Base-by-base conservation (phyloP, 2,797 vertebrate species). In the Melanotaenia maccullochi region DNA sequence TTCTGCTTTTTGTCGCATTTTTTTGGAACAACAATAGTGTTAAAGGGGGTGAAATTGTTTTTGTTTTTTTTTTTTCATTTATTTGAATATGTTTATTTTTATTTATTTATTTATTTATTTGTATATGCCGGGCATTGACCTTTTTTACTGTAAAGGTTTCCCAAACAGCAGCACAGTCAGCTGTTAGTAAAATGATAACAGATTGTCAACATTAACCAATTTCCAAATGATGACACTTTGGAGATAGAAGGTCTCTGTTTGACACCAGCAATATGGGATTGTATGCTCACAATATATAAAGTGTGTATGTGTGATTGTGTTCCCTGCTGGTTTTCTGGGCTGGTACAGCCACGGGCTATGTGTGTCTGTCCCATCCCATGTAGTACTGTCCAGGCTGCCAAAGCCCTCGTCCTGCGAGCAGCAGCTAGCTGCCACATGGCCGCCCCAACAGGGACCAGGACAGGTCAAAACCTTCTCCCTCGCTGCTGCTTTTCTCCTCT, bases 401-500 rank as follows among this genome's bases (percentile, higher is more conserved):
- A 93, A 83, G 84, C 88, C 82, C 88, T 86, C 68, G 83, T 92
- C 91, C 90, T 75, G 80, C 60, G 73, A 92, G 90, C 91, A 87
- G 90, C 90, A 90, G 90, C 87, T 71, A 54, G 76, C 86, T 90
- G 89, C 92, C 93, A 94, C 93, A 94, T 93, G 91, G 91, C 90
- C 72, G 82, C 81, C 81, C 87, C 90, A 89, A 77, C 84, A 60
- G 89, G 93, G 91, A 92, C 85, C 92, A 65, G 75, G 74, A 76
- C 80, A 67, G 85, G 80, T 84, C 87, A 44, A 80, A 83, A 83
- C 84, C 88, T 76, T 76, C 65, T 73, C 76, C 80, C 78, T 82
- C 65, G 60, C 51, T 68, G 49, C 87, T 83, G 81, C 78, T 74
- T 82, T 76, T 32, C 56, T 55, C 57, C 30, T 30, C 68, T 77